phyloP scores from a whole-genome alignment of 2,797 vertebrate species.

The Cynodonichthys magdalenae region DNA sequence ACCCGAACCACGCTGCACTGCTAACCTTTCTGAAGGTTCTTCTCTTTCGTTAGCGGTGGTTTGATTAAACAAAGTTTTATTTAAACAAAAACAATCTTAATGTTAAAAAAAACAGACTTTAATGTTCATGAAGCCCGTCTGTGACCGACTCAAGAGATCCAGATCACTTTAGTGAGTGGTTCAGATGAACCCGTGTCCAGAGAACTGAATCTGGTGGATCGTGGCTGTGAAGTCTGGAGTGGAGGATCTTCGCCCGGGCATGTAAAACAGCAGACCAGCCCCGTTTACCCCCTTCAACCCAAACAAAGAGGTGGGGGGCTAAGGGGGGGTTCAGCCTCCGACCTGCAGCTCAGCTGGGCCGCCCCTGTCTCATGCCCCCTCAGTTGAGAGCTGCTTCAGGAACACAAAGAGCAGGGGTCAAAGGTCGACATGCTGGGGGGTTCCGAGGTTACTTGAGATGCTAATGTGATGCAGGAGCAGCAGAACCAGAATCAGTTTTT shows the following conservation, averaged over 20 bases:
- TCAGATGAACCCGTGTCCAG: no score
- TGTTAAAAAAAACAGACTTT: no score
- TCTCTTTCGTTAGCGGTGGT: background rate
- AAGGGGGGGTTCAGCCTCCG: slow-evolving; percentile 24
- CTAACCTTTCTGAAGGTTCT: slow-evolving; percentile 2
- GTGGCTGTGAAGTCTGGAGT: slow-evolving; percentile 14
- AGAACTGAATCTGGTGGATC: no score
- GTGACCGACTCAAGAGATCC: no score
- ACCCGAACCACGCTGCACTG: background rate
- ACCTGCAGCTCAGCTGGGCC: slow-evolving; percentile 21
- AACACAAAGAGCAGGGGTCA: slow-evolving; percentile 59
- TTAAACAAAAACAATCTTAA: no score
- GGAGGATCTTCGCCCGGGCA: slow-evolving; percentile 72
- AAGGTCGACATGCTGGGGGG: slow-evolving; percentile 25
- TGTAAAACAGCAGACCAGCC: slow-evolving; percentile 71
- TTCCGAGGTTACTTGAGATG: slow-evolving; percentile 51
- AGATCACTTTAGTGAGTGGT: no score
- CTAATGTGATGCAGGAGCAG: slow-evolving; percentile 57
- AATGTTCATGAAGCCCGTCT: no score
- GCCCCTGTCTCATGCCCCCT: slow-evolving; percentile 44
- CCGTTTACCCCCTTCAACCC: background rate
- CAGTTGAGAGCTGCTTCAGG: slow-evolving; percentile 39
- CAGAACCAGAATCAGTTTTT: no score
- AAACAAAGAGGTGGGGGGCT: slow-evolving; percentile 25
- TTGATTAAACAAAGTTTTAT: no score